A percentile compares a stretch with the other conserved stretches of the same genome.
These are phyloP conservation scores for Eustalomyia histrio DNA, from an alignment of 2,888 invertebrate genomes.

Conservation along the genomic window DNA sequence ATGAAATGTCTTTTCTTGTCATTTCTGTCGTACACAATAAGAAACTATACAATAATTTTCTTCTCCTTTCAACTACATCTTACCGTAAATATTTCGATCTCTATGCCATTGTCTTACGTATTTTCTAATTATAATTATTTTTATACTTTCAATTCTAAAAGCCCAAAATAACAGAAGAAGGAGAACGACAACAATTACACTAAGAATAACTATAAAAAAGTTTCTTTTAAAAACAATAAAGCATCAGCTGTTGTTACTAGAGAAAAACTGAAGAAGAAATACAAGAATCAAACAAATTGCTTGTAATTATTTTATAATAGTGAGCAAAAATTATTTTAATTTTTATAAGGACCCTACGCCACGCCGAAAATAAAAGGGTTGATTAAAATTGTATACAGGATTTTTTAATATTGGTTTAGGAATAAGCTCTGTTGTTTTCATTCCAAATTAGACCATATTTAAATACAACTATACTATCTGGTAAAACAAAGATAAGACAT, in stretches of 20 bases:
- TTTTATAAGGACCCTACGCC: background rate
- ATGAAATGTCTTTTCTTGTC: constrained; percentile 32
- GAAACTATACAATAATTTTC: background rate
- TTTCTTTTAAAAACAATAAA: background rate
- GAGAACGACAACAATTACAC: background rate
- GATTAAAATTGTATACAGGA: too few relatives aligned
- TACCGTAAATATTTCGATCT: background rate
- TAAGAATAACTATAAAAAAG: background rate
- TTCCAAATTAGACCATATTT: too few relatives aligned
- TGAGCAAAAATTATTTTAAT: background rate
- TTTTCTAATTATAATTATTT: background rate
- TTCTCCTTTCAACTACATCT: background rate
- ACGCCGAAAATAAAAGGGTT: too few relatives aligned
- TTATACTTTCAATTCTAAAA: background rate
- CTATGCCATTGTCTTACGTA: background rate
- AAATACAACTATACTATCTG: too few relatives aligned
- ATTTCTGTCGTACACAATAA: background rate
- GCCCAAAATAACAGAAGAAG: background rate
- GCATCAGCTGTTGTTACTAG: background rate
- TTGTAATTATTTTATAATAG: background rate
- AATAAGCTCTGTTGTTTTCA: too few relatives aligned
- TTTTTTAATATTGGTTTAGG: too few relatives aligned
- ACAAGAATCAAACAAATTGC: background rate
- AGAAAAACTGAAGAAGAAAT: too few relatives aligned
- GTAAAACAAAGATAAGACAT: too few relatives aligned